phyloP scores from a whole-genome alignment of 2,797 vertebrate genomes.

The Pangasius krempfi region DNA sequence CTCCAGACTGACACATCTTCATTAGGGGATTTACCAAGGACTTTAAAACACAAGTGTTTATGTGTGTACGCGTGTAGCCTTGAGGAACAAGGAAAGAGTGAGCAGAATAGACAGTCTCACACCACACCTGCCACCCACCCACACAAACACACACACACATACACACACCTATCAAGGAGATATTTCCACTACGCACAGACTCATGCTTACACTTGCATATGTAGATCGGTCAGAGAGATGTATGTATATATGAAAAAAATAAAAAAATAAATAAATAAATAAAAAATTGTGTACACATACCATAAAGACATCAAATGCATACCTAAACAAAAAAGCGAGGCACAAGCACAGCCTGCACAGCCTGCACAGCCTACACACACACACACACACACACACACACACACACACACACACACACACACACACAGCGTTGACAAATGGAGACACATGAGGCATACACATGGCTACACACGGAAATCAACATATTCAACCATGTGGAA shows the following conservation, averaged over 20 bases:
- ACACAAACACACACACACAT: neutral
- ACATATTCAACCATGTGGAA: slow-evolving; percentile 4
- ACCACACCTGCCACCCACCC: slow-evolving; percentile 45
- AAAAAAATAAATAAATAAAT: no score
- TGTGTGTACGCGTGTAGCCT: neutral
- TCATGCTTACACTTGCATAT: neutral
- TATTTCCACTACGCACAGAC: neutral
- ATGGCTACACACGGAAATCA: neutral
- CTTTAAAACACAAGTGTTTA: neutral
- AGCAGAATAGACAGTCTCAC: slow-evolving; percentile 43
- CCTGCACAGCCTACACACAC: no score
- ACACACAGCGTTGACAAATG: neutral
- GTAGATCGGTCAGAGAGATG: neutral
- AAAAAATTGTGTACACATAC: neutral
- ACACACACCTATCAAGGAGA: neutral
- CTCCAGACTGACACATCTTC: neutral
- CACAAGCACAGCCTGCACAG: neutral
- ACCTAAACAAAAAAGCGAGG: neutral
- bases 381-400: neutral
- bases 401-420: neutral
- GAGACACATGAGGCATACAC: neutral
- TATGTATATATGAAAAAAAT: no score
- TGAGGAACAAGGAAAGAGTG: slow-evolving; percentile 27
- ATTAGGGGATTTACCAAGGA: slow-evolving; percentile 23
- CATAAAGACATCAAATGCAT: neutral